Base-by-base conservation (phyloP, 2,113 vertebrate genomes). In the Cottus gobio region DNA sequence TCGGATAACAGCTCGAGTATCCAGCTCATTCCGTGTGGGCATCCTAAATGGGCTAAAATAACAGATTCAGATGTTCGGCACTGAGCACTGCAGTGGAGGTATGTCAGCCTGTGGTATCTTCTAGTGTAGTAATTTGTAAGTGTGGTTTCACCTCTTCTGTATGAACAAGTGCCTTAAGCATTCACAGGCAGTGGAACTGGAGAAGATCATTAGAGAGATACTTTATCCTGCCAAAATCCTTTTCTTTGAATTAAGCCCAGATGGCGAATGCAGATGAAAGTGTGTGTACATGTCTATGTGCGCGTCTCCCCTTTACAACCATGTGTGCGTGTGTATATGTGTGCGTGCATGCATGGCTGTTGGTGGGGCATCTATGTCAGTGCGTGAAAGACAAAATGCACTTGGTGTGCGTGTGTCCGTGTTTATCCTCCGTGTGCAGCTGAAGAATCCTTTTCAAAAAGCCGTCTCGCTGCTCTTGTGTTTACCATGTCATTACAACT, bases 121-220 rank as follows among this genome's bases (percentile, higher is more conserved):
- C 83, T 83, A 90, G 92, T 93, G 93, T 93, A 92, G 91, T 92
- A 93, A 93, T 94, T 93, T 94, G 93, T 94, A 93, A 93, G 90
- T 94, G 93, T 90, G 93, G 92, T 93, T 95, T 93, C 90, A 91
- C 91, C 93, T 93, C 90, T 91, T 92, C 92, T 91, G 92, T 91
- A 94, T 93, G 91, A 93, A 94, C 93, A 94, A 93, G 91, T 93
- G 93, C 93, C 92, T 93, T 91, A 92, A 94, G 93, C 93, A 91
- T 91, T 94, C 92, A 84, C 93, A 93, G 92, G 92, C 92, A 93
- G 90, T 93, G 90, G 92, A 94, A 93, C 92, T 93, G 90, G 92
- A 93, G 92, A 93, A 93, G 92, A 93, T 95, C 93, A 95, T 94
- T 95, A 94, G 93, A 93, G 93, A 95, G 92, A 95, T 93, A 93